Evolutionary conservation across 1,140 invertebrate species (phyloP).

Genomic region (Brachionus rotundiformis): DNA sequence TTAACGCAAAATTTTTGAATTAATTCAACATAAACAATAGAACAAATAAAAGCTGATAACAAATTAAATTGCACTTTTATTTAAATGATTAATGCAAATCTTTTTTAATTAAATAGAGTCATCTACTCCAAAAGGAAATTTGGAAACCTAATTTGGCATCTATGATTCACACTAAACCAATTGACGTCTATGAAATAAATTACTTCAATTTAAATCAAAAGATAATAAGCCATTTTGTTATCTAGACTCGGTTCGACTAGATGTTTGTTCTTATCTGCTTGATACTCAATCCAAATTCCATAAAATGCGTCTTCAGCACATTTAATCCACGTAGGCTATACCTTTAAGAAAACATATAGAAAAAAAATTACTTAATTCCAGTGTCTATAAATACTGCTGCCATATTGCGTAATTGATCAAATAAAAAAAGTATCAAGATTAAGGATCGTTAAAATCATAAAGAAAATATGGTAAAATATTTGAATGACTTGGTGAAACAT

Average conservation of each 20-base stretch:
- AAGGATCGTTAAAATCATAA: background rate
- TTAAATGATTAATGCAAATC: too few relatives aligned
- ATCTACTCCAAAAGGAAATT: slow-evolving; percentile 1
- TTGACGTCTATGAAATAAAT: background rate
- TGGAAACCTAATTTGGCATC: background rate
- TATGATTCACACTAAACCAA: background rate
- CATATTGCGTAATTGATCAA: slow-evolving; percentile 4
- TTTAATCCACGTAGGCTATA: background rate
- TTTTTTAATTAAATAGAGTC: background rate
- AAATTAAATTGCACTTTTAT: background rate
- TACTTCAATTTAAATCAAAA: background rate
- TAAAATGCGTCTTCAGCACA: slow-evolving; percentile 35
- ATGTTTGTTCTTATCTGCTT: slow-evolving; percentile 2
- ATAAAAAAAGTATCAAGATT: background rate
- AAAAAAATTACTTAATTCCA: background rate
- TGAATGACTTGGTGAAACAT: slow-evolving; percentile 10
- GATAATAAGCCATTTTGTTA: background rate
- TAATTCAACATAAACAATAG: background rate
- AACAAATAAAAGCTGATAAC: background rate
- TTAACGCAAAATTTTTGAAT: background rate
- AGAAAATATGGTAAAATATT: background rate
- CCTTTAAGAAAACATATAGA: background rate
- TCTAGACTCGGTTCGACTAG: background rate
- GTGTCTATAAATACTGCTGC: background rate
- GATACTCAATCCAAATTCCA: background rate